Conservation (phyloP, 2,888 invertebrate species). For the Anticlea derivata region DNA sequence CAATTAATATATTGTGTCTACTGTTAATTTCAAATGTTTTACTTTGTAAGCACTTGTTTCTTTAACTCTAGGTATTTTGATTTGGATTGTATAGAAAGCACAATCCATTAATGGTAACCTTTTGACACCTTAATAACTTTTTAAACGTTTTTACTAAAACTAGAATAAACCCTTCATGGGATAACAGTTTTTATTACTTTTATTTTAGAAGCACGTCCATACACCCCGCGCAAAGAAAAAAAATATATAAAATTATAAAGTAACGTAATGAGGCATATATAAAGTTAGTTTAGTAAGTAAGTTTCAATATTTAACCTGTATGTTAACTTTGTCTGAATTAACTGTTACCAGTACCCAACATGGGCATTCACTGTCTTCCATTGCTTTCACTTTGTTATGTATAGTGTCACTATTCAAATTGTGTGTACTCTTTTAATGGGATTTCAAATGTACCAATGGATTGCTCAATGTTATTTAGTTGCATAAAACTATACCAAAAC, state of each 20-base stretch:
- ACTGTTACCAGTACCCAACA: conserved; percentile 69
- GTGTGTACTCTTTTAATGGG: conserved; percentile 17
- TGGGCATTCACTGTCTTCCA: conserved; percentile 76
- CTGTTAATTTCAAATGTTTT: conserved; percentile 23
- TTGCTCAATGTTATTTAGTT: conserved; percentile 79
- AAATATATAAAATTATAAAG: conserved; percentile 9
- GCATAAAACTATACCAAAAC: conserved; percentile 68
- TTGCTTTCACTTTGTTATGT: conserved; percentile 70
- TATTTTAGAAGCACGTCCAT: conserved; percentile 15
- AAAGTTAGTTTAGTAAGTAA: conserved; percentile 47
- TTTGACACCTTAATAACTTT: conserved; percentile 4
- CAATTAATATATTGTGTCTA: conserved; percentile 1
- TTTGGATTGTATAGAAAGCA: too few relatives aligned
- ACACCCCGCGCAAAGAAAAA: conserved; percentile 19
- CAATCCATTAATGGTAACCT: too few relatives aligned
- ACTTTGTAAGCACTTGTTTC: conserved; percentile 18
- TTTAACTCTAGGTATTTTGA: not conserved
- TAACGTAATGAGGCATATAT: conserved; percentile 29
- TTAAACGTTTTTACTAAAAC: conserved; percentile 21
- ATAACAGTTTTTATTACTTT: too few relatives aligned
- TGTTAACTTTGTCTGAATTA: conserved; percentile 31
- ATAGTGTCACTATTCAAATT: conserved; percentile 53
- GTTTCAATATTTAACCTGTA: conserved; percentile 38
- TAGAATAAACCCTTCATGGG: conserved; percentile 4
- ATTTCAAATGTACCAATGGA: conserved; percentile 29